Evolutionary conservation across 2,888 invertebrate genomes (phyloP).

Genomic region (Rutpela maculata): DNA sequence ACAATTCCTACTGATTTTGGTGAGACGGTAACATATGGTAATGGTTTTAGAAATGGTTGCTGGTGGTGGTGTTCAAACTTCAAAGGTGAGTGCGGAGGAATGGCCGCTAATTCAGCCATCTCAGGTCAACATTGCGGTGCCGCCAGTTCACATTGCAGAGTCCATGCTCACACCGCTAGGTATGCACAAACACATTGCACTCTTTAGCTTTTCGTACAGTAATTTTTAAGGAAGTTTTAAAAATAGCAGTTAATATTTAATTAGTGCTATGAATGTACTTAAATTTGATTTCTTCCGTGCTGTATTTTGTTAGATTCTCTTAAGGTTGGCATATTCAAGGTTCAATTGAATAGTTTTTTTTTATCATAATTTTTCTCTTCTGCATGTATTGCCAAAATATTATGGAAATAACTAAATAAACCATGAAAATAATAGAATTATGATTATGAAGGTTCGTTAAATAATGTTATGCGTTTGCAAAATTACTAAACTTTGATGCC

Average conservation of each 20-base stretch:
- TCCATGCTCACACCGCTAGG: constrained; percentile 86
- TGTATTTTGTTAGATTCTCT: too few relatives aligned
- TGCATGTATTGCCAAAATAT: too few relatives aligned
- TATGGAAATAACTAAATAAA: too few relatives aligned
- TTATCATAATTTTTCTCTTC: too few relatives aligned
- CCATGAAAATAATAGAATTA: too few relatives aligned
- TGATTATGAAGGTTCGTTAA: too few relatives aligned
- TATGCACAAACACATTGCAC: constrained; percentile 68
- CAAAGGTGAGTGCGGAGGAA: constrained; percentile 78
- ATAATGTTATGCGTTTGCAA: too few relatives aligned
- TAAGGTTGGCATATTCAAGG: too few relatives aligned
- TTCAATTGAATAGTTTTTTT: too few relatives aligned
- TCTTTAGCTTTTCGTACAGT: constrained; percentile 21
- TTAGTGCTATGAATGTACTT: too few relatives aligned
- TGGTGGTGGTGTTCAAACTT: constrained; percentile 72
- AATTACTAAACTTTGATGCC: too few relatives aligned
- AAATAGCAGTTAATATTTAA: background rate
- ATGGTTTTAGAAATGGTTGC: constrained; percentile 65
- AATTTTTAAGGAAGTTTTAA: background rate
- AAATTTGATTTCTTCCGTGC: too few relatives aligned
- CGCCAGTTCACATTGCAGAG: constrained; percentile 85
- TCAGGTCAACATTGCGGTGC: constrained; percentile 84
- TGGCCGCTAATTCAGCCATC: constrained; percentile 82
- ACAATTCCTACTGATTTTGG: constrained; percentile 11
- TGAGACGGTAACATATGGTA: constrained; percentile 45